A percentile compares a stretch with the other conserved stretches of the same genome.
Evolutionary conservation across 1,140 invertebrate species (phyloP).

Genomic region (Alviniconcha marisindica): DNA sequence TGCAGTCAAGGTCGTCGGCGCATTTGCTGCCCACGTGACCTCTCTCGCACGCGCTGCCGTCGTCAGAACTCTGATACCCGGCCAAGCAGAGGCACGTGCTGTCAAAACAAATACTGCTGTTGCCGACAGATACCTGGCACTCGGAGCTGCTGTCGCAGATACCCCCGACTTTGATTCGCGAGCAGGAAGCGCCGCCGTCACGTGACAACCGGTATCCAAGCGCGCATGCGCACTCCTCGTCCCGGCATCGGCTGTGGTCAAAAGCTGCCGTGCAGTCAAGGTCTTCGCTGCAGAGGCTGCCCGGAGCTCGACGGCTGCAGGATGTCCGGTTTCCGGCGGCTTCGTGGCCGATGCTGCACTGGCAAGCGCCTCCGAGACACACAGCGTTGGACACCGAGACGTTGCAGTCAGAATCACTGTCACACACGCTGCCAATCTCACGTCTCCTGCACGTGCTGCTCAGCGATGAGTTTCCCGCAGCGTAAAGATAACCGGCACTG

Average conservation of each 20-base stretch:
- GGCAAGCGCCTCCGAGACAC: conserved; percentile 35
- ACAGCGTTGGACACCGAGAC: conserved; percentile 36
- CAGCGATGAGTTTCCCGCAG: neutral
- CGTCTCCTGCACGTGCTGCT: neutral
- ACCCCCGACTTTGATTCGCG: conserved; percentile 35
- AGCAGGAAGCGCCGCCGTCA: conserved; percentile 18
- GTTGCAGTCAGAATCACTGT: conserved; percentile 40
- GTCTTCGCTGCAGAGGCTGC: conserved; percentile 5
- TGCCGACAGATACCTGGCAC: conserved; percentile 34
- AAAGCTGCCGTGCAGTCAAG: conserved; percentile 27
- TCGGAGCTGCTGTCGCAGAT: conserved; percentile 37
- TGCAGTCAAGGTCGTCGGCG: conserved; percentile 43
- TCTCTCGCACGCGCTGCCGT: conserved; percentile 14
- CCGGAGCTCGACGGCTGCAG: neutral
- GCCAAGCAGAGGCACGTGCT: conserved; percentile 37
- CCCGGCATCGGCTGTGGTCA: conserved; percentile 39
- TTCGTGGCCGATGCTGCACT: conserved; percentile 43
- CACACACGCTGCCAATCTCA: conserved; percentile 38
- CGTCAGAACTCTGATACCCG: conserved; percentile 17
- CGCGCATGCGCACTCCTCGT: conserved; percentile 37
- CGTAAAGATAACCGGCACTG: neutral
- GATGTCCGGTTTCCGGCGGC: neutral
- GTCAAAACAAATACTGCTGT: conserved; percentile 40
- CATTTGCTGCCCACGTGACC: conserved; percentile 42
- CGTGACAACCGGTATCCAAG: conserved; percentile 24